Percentiles rank a stretch among this genome's conserved stretches.
Evolutionary conservation across 2,113 vertebrate species (phyloP).

Genomic region (Labeo rohita): DNA sequence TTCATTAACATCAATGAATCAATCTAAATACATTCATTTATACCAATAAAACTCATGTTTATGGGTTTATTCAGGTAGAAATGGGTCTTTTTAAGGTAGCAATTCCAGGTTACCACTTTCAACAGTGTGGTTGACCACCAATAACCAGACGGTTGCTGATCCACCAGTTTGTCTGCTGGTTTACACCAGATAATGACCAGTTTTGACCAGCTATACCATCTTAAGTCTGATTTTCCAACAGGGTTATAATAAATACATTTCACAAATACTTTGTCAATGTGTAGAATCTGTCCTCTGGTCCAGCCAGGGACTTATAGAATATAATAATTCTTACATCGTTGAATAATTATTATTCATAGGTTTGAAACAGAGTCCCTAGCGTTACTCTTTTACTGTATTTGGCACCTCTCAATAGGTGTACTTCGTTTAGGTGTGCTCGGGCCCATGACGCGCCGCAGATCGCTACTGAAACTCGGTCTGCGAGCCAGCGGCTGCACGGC

Average conservation of each 20-base stretch:
- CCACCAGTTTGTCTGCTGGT: not conserved
- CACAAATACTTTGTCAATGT: not conserved
- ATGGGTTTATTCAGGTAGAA: not conserved
- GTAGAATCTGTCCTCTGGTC: slow-evolving; percentile 18
- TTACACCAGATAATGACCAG: not conserved
- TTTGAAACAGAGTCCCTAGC: slow-evolving; percentile 40
- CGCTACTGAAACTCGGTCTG: slow-evolving; percentile 78
- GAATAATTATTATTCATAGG: slow-evolving; percentile 57
- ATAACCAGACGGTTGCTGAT: not conserved
- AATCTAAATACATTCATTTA: not conserved
- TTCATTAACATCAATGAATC: not conserved
- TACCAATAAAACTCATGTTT: not conserved
- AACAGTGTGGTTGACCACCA: not conserved
- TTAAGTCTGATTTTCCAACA: not conserved
- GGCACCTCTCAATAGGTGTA: slow-evolving; percentile 75
- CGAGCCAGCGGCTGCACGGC: slow-evolving; percentile 71
- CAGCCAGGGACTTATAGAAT: slow-evolving; percentile 48
- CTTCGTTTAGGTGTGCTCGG: slow-evolving; percentile 68
- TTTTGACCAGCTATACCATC: not conserved
- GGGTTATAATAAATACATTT: not conserved
- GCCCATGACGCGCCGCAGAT: slow-evolving; percentile 73
- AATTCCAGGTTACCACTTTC: not conserved
- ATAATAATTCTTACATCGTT: slow-evolving; percentile 51
- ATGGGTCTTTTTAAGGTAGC: not conserved
- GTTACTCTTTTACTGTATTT: slow-evolving; percentile 76